Evolutionary conservation across 2,113 vertebrate genomes (phyloP).

Genomic region (Saimiri boliviensis): DNA sequence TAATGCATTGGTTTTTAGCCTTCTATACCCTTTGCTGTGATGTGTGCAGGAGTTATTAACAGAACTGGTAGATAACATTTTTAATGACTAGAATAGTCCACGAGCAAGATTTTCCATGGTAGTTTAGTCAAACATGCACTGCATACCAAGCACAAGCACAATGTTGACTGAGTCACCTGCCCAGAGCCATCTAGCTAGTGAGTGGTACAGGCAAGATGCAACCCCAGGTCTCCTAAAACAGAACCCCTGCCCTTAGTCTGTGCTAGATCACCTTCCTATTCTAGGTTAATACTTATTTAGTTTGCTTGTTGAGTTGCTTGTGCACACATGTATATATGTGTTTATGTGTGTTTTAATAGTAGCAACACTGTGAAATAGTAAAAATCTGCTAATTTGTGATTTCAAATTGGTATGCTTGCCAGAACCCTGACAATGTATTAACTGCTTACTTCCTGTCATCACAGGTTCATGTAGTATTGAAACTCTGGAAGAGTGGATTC

Average conservation of each 20-base stretch:
- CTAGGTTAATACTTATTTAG: background rate
- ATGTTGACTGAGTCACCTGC: background rate
- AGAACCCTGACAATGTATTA: background rate
- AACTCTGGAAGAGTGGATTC: slow-evolving; percentile 98
- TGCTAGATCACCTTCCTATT: background rate
- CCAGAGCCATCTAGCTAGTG: background rate
- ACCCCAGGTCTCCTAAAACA: background rate
- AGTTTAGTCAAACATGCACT: background rate
- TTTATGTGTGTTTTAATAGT: background rate
- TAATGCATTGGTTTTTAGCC: background rate
- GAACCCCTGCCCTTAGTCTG: background rate
- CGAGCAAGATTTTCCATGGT: background rate
- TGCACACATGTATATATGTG: background rate
- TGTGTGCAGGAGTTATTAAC: background rate
- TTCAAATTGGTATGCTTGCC: background rate
- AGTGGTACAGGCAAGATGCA: background rate
- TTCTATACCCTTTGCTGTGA: background rate
- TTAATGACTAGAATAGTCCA: slow-evolving; percentile 4
- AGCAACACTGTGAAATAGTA: background rate
- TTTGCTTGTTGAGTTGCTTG: background rate
- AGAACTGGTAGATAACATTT: background rate
- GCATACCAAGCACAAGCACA: background rate
- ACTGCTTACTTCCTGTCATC: slow-evolving; percentile 11
- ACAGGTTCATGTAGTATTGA: slow-evolving; percentile 97
- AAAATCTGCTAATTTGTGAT: background rate